These are phyloP conservation scores for Menidia menidia DNA, from an alignment of 2,797 vertebrate species.

Conservation along the genomic window DNA sequence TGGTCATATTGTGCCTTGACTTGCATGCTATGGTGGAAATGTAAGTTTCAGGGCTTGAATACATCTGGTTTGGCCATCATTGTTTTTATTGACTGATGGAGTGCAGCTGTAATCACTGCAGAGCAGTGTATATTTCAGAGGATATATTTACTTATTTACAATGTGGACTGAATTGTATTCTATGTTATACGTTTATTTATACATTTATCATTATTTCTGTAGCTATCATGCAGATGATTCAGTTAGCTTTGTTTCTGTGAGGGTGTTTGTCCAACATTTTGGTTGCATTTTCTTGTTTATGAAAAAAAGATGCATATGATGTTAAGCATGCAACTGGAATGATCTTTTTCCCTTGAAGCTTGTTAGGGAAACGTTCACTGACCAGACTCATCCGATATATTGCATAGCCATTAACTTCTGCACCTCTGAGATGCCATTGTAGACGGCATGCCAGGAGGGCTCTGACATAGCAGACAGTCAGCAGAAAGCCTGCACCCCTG, in stretches of 20 bases:
- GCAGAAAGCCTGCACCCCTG: slow-evolving; percentile 46
- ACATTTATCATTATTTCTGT: not conserved
- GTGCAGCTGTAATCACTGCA: not conserved
- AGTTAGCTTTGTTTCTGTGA: too few relatives aligned
- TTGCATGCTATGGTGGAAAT: not conserved
- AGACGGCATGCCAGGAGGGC: slow-evolving; percentile 55
- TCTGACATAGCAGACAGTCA: slow-evolving; percentile 55
- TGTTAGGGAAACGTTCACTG: too few relatives aligned
- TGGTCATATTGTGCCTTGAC: not conserved
- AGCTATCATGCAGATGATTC: not conserved
- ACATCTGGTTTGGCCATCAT: not conserved
- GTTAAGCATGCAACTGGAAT: too few relatives aligned
- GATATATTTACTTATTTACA: not conserved
- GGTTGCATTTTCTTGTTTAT: too few relatives aligned
- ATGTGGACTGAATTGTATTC: not conserved
- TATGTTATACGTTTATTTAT: not conserved
- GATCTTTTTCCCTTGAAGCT: too few relatives aligned
- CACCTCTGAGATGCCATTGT: slow-evolving; percentile 28
- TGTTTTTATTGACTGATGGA: not conserved
- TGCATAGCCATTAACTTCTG: slow-evolving; percentile 11
- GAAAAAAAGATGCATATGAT: too few relatives aligned
- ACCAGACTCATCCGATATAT: not conserved
- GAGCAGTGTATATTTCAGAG: not conserved
- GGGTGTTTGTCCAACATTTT: too few relatives aligned
- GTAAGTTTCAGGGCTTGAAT: not conserved